These are phyloP conservation scores for Lophotis ruficrista DNA, from an alignment of 2,113 vertebrate genomes.

Conservation along the genomic window DNA sequence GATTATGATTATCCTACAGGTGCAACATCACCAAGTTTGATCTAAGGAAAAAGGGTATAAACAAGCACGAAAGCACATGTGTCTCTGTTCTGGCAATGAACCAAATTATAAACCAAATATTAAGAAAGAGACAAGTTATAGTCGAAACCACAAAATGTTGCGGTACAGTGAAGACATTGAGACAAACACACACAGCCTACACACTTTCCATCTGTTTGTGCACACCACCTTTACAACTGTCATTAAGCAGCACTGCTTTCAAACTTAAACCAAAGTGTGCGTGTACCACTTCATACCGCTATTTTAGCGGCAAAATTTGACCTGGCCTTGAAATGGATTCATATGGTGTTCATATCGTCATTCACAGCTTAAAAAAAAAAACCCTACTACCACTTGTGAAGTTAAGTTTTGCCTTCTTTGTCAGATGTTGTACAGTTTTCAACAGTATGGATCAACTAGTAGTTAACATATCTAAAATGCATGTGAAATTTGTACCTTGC, in stretches of 20 bases:
- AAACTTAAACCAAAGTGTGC: not conserved
- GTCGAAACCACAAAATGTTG: not conserved
- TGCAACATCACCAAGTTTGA: not conserved
- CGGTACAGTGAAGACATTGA: not conserved
- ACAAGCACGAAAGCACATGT: not conserved
- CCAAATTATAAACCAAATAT: not conserved
- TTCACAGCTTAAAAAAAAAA: not conserved
- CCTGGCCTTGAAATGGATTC: not conserved
- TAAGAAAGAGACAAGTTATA: not conserved
- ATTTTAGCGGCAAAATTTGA: not conserved
- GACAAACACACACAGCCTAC: not conserved
- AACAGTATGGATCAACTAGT: not conserved
- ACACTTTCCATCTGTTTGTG: not conserved
- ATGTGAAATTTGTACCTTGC: not conserved
- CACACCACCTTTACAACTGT: not conserved
- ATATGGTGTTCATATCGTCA: not conserved
- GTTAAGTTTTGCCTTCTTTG: not conserved
- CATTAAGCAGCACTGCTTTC: not conserved
- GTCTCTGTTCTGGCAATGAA: not conserved
- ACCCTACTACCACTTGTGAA: not conserved
- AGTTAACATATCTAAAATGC: not conserved
- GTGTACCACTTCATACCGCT: not conserved
- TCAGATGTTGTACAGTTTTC: not conserved
- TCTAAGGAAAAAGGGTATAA: not conserved
- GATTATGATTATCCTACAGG: not conserved